Base-by-base conservation (phyloP, 2,888 invertebrate species). In the Apomyelois bistriatella region DNA sequence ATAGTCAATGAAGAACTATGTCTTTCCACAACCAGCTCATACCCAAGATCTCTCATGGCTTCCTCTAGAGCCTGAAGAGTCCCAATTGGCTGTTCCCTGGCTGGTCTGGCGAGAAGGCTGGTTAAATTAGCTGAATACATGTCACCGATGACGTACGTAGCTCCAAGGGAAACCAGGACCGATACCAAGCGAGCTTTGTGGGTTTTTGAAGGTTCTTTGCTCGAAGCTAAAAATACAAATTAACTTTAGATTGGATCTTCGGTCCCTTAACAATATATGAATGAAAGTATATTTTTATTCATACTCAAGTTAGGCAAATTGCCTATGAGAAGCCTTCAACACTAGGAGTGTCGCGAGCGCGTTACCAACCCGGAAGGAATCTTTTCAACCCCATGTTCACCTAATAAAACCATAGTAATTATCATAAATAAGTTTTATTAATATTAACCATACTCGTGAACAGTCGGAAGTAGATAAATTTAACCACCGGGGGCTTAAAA, bases 71-170 rank as follows among this genome's bases (percentile, higher is more conserved):
- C 93, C 48, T 91, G 90, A 47, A 95, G 74, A 6, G 93, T 93
- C 41, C 94, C 92, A 37, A 95, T 93, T 0, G 95, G 93, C 38
- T 90, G 86, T 71, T 95, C 95, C 65, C 93, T 90, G 0, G 94
- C 94, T 1, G 95, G 95, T 48, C 93, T 89, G 0, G 95, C 95
- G 54, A 95, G 88, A 17, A 95, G 84, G 2, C 95, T 95, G 8
- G 95, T 95, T 57, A 95, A 77, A 76, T 95, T 95, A 0, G 95
- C 95, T 0, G 95, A 95, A 73, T 95, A 95, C 90, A 95, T 94
- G 74, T 95, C 95, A 0, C 94, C 94, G 48, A 95, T 93, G 3
- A 95, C 94, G 72, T 95, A 95, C 0, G 95, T 95, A 1, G 94
- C 94, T 28, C 94, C 93, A n/a, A 95, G 88, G 49, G 94, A 94